phyloP scores from a whole-genome alignment of 2,113 vertebrate genomes.

The Pseudolaguvia tuberculata region DNA sequence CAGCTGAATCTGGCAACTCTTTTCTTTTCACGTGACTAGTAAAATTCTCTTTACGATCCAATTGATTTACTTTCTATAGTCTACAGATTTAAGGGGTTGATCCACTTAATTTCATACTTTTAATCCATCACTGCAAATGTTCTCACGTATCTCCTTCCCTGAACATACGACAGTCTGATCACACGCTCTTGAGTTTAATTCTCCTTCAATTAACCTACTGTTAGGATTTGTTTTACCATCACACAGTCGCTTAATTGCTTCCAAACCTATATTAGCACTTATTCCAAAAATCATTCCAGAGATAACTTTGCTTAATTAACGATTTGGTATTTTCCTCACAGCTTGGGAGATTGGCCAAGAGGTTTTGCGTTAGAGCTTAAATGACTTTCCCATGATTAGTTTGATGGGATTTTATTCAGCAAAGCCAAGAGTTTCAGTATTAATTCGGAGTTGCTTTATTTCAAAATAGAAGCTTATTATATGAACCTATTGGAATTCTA shows the following conservation, averaged over 20 bases:
- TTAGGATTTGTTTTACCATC: constrained; percentile 69
- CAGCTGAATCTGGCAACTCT: no score
- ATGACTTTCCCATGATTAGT: constrained; percentile 28
- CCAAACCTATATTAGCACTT: constrained; percentile 65
- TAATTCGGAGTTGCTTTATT: neutral
- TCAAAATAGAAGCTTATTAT: neutral
- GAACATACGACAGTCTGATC: constrained; percentile 55
- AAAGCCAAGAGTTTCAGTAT: neutral
- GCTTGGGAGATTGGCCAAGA: constrained; percentile 38
- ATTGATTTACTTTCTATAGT: no score
- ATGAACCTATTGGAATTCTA: neutral
- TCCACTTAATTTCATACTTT: no score
- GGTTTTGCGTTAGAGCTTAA: constrained; percentile 26
- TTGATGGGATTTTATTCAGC: constrained; percentile 21
- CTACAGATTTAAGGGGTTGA: no score
- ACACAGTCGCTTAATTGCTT: constrained; percentile 63
- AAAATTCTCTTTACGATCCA: no score
- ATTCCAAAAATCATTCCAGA: constrained; percentile 63
- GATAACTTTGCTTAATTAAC: constrained; percentile 67
- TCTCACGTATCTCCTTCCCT: neutral
- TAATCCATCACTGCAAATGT: no score
- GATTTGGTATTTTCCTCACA: constrained; percentile 48
- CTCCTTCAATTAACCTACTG: constrained; percentile 69
- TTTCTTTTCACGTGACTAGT: no score
- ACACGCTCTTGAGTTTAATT: constrained; percentile 69